Evolutionary conservation across 1,140 invertebrate genomes (phyloP), one percentile per base, ranked within the genome.

Genomic region (Bombus fervidus): DNA sequence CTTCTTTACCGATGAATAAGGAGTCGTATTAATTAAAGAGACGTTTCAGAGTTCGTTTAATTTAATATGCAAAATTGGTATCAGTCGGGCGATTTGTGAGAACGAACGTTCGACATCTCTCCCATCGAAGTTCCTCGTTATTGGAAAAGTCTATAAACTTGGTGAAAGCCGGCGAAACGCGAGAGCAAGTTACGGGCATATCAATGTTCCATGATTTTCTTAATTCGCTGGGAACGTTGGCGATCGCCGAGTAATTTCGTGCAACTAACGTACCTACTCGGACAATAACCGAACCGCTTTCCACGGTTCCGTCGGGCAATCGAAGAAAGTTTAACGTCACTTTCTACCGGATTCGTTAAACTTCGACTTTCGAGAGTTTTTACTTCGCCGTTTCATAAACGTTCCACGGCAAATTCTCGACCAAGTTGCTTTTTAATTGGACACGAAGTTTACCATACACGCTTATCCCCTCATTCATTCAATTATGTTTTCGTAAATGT

Each of bases 141-240:
- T 72, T 34, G 79, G 69, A 62, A 72, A 81, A 81, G 79, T 81
- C 68, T n/a, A 28, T 71, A 28, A 81, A 72, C 34, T 72, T 34
- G 13, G 68, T 3, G 53, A 13, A 18, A 13, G 34, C 28, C n/a
- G 59, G n/a, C 43, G 73, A 37, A 75, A 75, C 41, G n/a, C 22
- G 37, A 9, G 57, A 41, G 10, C 13, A 80, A 53, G 66, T 71
- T 81, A 71, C 25, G 31, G 71, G n/a, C 80, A 71, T 64, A 83
- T 83, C 59, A 66, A 43, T 75, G 71, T 66, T 74, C 59, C 31
- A 66, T 31, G 25, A n/a, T 66, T 66, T 75, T 75, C 81, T 83
- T 75, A 74, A 83, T 83, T 75, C 41, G 34, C 41, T 4, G 28
- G 13, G 41, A 83, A 83, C 31, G 59, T 43, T 83, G 41, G 59